phyloP scores from a whole-genome alignment of 1,140 invertebrate species.

The Calosoma granatense region DNA sequence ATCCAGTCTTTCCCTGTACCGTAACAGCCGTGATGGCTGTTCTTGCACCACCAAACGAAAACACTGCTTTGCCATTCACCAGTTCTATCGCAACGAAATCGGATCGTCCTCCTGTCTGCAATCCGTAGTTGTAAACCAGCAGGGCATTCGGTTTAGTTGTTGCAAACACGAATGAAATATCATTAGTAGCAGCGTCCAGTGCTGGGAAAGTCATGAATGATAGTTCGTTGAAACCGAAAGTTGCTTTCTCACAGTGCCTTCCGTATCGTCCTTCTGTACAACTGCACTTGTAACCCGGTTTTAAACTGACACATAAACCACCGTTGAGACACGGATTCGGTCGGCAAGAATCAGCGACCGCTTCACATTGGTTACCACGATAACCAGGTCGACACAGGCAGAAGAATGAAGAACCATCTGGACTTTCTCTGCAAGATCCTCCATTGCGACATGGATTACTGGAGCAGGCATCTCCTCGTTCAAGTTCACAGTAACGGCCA shows the following conservation, averaged over 20 bases:
- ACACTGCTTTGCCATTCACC: conserved; percentile 67
- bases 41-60: conserved; percentile 80
- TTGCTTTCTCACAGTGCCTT: conserved; percentile 78
- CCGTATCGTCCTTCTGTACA: conserved; percentile 84
- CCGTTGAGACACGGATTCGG: conserved; percentile 84
- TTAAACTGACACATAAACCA: conserved; percentile 70
- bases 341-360: conserved; percentile 72
- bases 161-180: conserved; percentile 83
- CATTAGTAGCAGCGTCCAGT: conserved; percentile 76
- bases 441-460: conserved; percentile 81
- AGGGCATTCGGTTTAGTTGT: conserved; percentile 79
- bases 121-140: conserved; percentile 82
- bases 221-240: conserved; percentile 77
- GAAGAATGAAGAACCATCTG: conserved; percentile 77
- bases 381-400: conserved; percentile 83
- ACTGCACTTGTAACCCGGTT: conserved; percentile 76
- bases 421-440: conserved; percentile 77
- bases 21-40: conserved; percentile 73
- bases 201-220: conserved; percentile 83
- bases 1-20: conserved; percentile 45
- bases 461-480: conserved; percentile 71
- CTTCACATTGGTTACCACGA: conserved; percentile 78
- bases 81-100: conserved; percentile 89
- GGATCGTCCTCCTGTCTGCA: conserved; percentile 73
- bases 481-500: conserved; percentile 73